Evolutionary conservation across 2,113 vertebrate species (phyloP).

Genomic region (Hystrix cristata): DNA sequence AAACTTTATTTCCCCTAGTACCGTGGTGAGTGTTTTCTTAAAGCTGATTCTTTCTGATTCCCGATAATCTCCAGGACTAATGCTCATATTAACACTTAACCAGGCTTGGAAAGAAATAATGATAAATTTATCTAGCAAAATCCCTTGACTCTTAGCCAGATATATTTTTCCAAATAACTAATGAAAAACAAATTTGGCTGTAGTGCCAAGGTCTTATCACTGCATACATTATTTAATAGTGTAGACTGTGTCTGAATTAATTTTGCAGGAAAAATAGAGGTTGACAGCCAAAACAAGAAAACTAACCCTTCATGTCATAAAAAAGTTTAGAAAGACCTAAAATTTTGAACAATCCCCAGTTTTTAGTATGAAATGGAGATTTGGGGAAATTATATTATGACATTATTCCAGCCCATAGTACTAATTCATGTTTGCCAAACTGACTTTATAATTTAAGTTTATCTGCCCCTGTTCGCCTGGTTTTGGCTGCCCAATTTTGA

Average conservation of each 20-base stretch:
- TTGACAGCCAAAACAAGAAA: conserved; percentile 22
- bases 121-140: conserved; percentile 30
- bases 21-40: conserved; percentile 12
- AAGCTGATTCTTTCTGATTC: conserved; percentile 1
- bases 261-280: background rate
- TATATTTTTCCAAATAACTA: conserved; percentile 36
- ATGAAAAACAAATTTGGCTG: conserved; percentile 47
- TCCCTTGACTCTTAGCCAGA: background rate
- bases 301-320: background rate
- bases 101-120: background rate
- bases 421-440: background rate
- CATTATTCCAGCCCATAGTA: background rate
- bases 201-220: background rate
- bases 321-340: conserved; percentile 15
- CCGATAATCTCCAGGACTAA: background rate
- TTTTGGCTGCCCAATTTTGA: background rate
- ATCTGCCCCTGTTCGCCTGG: background rate
- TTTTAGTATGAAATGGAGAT: conserved; percentile 16
- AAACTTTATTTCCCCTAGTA: background rate
- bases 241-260: background rate
- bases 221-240: background rate
- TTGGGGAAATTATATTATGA: background rate
- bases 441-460: background rate
- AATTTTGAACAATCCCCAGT: background rate
- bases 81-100: background rate